Conservation (phyloP, 1,140 invertebrate genomes). For the Bombus ignitus region DNA sequence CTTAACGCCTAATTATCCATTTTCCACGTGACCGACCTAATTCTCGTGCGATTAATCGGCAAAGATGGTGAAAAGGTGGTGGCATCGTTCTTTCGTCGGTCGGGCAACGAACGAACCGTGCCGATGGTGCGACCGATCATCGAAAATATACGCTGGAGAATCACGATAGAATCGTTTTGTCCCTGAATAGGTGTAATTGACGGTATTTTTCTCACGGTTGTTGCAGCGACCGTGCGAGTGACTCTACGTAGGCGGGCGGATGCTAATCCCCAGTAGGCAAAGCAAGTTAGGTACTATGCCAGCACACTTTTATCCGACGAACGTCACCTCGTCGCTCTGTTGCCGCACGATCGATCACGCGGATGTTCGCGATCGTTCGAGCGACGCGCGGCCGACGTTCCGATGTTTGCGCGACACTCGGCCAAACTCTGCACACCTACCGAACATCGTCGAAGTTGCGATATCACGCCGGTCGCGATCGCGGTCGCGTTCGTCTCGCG, state of each 20-base stretch:
- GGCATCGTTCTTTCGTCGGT: constrained; percentile 13
- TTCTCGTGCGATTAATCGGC: background rate
- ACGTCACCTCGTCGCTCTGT: constrained; percentile 12
- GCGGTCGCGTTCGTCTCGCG: no score
- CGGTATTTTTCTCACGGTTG: constrained; percentile 81
- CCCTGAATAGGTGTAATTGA: constrained; percentile 69
- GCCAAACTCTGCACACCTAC: no score
- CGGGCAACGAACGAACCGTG: background rate
- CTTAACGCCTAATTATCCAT: background rate
- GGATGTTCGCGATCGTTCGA: no score
- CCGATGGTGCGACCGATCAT: constrained; percentile 27
- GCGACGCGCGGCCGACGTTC: no score
- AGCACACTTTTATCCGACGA: constrained; percentile 65
- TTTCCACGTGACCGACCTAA: no score
- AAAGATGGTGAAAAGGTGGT: background rate
- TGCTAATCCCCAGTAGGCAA: constrained; percentile 81
- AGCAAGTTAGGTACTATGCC: constrained; percentile 79
- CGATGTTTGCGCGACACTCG: background rate
- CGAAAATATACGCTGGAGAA: constrained; percentile 74
- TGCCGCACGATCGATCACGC: background rate
- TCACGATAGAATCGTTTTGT: constrained; percentile 68
- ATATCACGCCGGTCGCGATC: no score
- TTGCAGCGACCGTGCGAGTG: constrained; percentile 83
- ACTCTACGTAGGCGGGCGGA: constrained; percentile 82
- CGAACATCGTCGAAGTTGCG: no score